Conservation (phyloP, 2,113 vertebrate genomes). For the Apodemus sylvaticus region DNA sequence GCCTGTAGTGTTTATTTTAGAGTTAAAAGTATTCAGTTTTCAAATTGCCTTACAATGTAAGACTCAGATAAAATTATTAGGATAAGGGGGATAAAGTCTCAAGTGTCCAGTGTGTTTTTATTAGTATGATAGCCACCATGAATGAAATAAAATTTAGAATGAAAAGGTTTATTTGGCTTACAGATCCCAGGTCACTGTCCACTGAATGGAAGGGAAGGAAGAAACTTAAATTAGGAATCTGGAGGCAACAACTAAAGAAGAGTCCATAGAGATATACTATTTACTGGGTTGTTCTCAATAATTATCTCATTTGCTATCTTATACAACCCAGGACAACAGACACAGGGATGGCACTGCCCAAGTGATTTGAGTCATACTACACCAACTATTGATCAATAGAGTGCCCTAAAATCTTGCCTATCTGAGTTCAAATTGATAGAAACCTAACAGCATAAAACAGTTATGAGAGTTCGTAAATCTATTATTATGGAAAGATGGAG, state of each 20-base stretch:
- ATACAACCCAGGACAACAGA: neutral
- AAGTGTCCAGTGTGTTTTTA: neutral
- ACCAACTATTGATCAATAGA: neutral
- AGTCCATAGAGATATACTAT: neutral
- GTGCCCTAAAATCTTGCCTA: neutral
- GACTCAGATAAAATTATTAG: neutral
- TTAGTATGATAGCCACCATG: neutral
- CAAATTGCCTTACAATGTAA: neutral
- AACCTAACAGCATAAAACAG: neutral
- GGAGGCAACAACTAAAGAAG: neutral
- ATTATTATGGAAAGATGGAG: neutral
- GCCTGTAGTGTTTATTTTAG: neutral
- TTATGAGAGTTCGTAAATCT: neutral
- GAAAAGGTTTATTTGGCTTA: neutral
- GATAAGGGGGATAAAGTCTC: neutral
- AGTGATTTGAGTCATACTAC: no score
- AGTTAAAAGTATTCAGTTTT: slow-evolving; percentile 18
- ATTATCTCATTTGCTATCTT: neutral
- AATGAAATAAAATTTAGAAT: neutral
- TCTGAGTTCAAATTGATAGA: neutral
- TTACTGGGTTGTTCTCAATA: neutral
- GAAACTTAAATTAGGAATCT: neutral
- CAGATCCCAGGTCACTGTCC: neutral
- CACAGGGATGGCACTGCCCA: neutral
- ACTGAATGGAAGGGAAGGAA: no score